Percentiles rank a stretch among this genome's conserved stretches.
phyloP scores from a whole-genome alignment of 2,113 vertebrate species.

The Chrysochloris asiatica region DNA sequence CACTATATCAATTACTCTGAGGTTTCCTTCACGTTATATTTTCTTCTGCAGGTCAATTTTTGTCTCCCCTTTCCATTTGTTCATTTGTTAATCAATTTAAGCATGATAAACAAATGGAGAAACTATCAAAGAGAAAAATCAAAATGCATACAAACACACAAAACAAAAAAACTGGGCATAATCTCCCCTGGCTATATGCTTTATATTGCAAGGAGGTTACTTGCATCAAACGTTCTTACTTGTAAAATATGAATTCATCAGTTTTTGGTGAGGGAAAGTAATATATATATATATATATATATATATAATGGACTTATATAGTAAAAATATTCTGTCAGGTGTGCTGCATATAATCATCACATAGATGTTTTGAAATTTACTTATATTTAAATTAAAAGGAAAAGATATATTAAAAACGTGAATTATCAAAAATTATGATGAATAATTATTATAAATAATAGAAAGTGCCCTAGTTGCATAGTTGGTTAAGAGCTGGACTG shows the following conservation, averaged over 20 bases:
- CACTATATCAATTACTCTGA: neutral
- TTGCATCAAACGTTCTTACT: neutral
- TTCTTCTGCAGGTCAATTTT: neutral
- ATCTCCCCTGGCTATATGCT: neutral
- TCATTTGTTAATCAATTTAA: neutral
- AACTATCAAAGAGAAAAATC: neutral
- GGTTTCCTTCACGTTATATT: neutral
- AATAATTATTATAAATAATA: no score
- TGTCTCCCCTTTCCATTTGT: fast-evolving
- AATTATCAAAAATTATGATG: no score
- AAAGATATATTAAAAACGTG: no score
- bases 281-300: no score
- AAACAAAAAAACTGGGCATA: neutral
- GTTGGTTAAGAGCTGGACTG: no score
- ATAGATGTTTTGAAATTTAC: neutral
- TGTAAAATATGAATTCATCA: neutral
- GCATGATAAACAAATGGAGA: neutral
- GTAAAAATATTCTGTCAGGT: neutral
- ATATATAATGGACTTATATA: no score
- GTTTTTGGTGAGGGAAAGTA: no score
- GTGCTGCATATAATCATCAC: neutral
- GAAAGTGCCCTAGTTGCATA: no score
- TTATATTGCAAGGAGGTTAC: no score
- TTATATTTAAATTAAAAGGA: neutral
- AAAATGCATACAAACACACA: neutral